Base-by-base conservation (phyloP, 2,888 invertebrate species). In the Acleris cristana region DNA sequence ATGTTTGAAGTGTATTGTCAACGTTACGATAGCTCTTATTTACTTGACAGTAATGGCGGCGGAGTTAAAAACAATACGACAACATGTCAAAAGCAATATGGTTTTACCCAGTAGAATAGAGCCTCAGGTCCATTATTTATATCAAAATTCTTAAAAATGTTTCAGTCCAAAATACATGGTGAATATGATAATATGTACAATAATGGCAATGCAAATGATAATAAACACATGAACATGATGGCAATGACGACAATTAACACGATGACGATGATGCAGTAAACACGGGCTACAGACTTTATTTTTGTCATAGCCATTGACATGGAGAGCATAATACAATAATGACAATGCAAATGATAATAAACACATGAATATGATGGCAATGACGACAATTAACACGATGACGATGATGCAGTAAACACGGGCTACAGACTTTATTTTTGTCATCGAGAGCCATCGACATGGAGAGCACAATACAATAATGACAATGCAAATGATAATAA, bases 381-480 rank as follows among this genome's bases (percentile, higher is more conserved):
- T n/a, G 48, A 7, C n/a, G 18, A 34, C 34, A 34, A 34, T 34
- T 3, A 2, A 10, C 34, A 59, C 65, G 66, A 69, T 70, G 65
- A 40, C 52, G 63, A 71, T 65, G 64, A 40, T 40, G 40, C 14
- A 14, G 78, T 76, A 75, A 74, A 78, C 73, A 71, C 77, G 73
- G 79, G 73, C 77, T 82, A 92, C 91, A 87, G 82, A 92, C 92
- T 92, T 91, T 89, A 65, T 84, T 84, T 77, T 82, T 88, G 71
- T 85, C 85, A 77, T 83, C 83, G 63, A 85, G 74, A 1, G 87
- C 85, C 56, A 91, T 83, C 26, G 91, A 83, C 45, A 92, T 77
- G 2, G 89, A 85, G 79, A 92, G 82, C 86, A 92, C 82, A 64
- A 59, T 23, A 23, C 7, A 54, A 18, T 19, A 64, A 59, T 54